Evolutionary conservation across 2,113 vertebrate genomes (phyloP), one percentile per base, ranked within the genome.

Genomic region (Ranitomeya imitator): DNA sequence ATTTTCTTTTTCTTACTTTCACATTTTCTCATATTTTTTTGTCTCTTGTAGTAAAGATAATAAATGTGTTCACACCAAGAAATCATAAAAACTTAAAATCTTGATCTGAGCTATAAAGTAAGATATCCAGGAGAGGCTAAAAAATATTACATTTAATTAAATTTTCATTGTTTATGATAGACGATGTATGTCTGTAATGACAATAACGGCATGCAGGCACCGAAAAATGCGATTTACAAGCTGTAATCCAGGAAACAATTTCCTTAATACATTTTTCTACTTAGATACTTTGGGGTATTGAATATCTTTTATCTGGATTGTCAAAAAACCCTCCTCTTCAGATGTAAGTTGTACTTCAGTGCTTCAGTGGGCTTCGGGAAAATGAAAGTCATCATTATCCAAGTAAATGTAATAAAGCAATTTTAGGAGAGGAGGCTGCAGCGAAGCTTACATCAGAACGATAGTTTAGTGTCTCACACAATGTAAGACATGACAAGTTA

Each of bases 211-310:
- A 60, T 45, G 23, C 18, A 76, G 57, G 37, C 55, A 26, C 71
- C 8, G 12, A 52, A 86, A 52, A 78, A 63, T 86, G 57, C 55
- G 54, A 77, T 86, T 86, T 77, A 77, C 37, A 63, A 18, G 45
- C n/a, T 86, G 73, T 78, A 86, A 78, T 86, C 74, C 85, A 86
- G 73, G 73, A 86, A 86, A 86, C 73, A 77, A 77, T 86, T 86
- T 86, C 73, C 73, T 76, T 77, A 86, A 86, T 86, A 86, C 85
- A 78, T 78, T 60, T 78, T 61, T 86, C 73, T 74, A 86, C 73
- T 86, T 31, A 78, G 57, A 78, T 86, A 61, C 57, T 61, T 59
- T 60, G 76, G 71, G 37, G 59, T 78, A 86, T 78, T 86, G 55
- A 45, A 63, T 78, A 23, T 86, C 55, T 65, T 86, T 86, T 78